phyloP scores from a whole-genome alignment of 30 jellyfish, hydroid and myxozoan species.

The Pseudorhiza aurosa region DNA sequence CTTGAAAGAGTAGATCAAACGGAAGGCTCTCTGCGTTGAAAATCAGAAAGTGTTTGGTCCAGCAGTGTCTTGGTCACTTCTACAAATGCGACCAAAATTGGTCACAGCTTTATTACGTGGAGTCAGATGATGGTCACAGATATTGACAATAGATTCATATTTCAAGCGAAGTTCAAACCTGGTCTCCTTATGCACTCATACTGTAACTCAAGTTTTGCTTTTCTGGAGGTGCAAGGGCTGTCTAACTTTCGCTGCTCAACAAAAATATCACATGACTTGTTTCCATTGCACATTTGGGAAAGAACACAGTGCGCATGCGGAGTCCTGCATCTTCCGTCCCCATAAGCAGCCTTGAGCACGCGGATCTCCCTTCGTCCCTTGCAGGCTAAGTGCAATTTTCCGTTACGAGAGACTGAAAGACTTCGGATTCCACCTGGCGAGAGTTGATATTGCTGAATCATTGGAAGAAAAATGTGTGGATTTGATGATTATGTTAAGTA shows the following conservation, averaged over 20 bases:
- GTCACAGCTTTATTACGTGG: too few species aligned
- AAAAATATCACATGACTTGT: slow-evolving; percentile 48
- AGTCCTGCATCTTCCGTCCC: slow-evolving; percentile 64
- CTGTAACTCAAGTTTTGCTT: slow-evolving; percentile 47
- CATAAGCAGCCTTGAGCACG: slow-evolving; percentile 57
- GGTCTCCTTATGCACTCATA: slow-evolving; percentile 79
- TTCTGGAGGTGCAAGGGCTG: slow-evolving; percentile 45
- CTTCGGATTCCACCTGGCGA: slow-evolving; percentile 52
- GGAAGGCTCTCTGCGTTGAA: too few species aligned
- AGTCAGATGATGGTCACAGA: too few species aligned
- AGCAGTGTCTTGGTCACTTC: too few species aligned
- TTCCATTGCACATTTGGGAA: slow-evolving; percentile 69
- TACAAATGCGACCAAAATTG: too few species aligned
- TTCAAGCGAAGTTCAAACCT: too few species aligned
- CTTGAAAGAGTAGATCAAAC: too few species aligned
- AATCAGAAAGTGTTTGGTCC: too few species aligned
- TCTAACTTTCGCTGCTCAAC: slow-evolving; percentile 41
- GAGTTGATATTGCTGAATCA: too few species aligned
- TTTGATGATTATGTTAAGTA: too few species aligned
- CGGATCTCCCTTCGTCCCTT: slow-evolving; percentile 73
- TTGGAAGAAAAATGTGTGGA: too few species aligned
- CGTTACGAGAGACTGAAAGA: slow-evolving; percentile 26
- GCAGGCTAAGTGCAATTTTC: slow-evolving; percentile 23
- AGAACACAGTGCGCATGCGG: slow-evolving; percentile 78
- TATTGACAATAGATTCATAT: too few species aligned